Base-by-base conservation (phyloP, 2,888 invertebrate genomes). In the Hirtodrosophila histrioides region DNA sequence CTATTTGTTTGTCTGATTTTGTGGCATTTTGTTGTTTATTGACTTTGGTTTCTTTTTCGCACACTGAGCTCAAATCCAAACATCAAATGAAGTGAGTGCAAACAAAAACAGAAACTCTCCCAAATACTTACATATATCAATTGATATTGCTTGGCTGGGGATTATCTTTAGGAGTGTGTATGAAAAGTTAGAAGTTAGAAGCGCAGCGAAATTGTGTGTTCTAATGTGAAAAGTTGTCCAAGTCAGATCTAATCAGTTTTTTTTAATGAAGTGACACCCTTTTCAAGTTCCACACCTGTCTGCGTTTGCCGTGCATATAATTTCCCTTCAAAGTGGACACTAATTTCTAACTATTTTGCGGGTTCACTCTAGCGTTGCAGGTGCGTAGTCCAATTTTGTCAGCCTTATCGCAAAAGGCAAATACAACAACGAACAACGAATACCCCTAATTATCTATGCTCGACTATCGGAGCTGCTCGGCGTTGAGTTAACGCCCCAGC, bases 31-130 rank as follows among this genome's bases (percentile, higher is more conserved):
- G 43, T 49, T 56, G 86, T 83, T 82, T 82, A 82, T 86, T 82
- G 82, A 82, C 82, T 86, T 80, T 83, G 86, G 72, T 69, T 63
- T 48, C 66, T 70, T 76, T 80, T 85, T 85, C 78, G 86, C 83
- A 79, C 70, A 83, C 67, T 80, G 75, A 83, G 84, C 78, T 51
- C 46, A 76, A 74, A 74, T 63, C 64, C 65, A 76, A 86, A 85
- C 74, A 80, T 67, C 62, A 58, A 74, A 69, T 72, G 72, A 83
- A 79, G 74, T 71, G 64, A 83, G 61, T 66, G 69, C 69, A 84
- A 84, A 84, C 78, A 80, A 72, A 46, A 64, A 62, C 31, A 64
- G 65, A 55, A 72, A 62, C 66, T 69, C 57, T 61, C 55, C 27
- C 63, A 64, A 73, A 69, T 63, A 50, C 41, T 31, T 11, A 27